phyloP scores from a whole-genome alignment of 2,888 invertebrate genomes.

The Ferdinandea cuprea region DNA sequence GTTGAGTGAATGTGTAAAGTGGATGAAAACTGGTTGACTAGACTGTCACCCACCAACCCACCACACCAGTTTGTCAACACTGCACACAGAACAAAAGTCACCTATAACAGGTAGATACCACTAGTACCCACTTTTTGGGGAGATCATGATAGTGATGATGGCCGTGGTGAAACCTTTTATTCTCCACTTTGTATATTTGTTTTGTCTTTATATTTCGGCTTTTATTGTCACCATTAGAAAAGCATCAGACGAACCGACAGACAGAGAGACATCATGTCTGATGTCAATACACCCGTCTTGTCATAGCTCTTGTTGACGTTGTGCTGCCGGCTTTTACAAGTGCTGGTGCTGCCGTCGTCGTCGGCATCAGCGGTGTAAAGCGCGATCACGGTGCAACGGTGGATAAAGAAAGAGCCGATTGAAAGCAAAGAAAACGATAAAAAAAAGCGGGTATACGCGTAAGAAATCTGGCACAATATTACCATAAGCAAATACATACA shows the following conservation, averaged over 20 bases:
- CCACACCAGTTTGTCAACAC: slow-evolving; percentile 58
- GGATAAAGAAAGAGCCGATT: slow-evolving; percentile 24
- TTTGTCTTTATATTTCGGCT: not conserved
- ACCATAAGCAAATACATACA: slow-evolving; percentile 54
- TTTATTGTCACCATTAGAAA: slow-evolving; percentile 22
- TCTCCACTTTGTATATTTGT: slow-evolving; percentile 23
- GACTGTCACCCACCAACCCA: slow-evolving; percentile 65
- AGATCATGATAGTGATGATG: too few species aligned
- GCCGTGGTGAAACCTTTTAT: slow-evolving; percentile 43
- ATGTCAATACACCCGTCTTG: slow-evolving; percentile 66
- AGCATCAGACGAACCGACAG: slow-evolving; percentile 43
- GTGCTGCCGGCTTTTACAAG: slow-evolving; percentile 49
- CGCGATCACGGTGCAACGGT: slow-evolving; percentile 6
- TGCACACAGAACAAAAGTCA: slow-evolving; percentile 30
- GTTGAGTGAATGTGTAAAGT: slow-evolving; percentile 56
- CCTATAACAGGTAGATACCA: slow-evolving; percentile 17
- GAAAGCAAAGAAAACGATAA: slow-evolving; percentile 26
- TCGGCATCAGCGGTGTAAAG: too few species aligned
- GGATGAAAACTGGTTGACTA: slow-evolving; percentile 61
- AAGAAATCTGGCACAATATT: slow-evolving; percentile 70
- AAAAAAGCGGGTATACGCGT: slow-evolving; percentile 11
- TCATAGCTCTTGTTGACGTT: slow-evolving; percentile 26
- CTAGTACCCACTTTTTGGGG: slow-evolving; percentile 12
- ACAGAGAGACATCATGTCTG: slow-evolving; percentile 61
- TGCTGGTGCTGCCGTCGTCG: not conserved